Base-by-base conservation (phyloP, 2,888 invertebrate genomes). In the Pelosia muscerda region DNA sequence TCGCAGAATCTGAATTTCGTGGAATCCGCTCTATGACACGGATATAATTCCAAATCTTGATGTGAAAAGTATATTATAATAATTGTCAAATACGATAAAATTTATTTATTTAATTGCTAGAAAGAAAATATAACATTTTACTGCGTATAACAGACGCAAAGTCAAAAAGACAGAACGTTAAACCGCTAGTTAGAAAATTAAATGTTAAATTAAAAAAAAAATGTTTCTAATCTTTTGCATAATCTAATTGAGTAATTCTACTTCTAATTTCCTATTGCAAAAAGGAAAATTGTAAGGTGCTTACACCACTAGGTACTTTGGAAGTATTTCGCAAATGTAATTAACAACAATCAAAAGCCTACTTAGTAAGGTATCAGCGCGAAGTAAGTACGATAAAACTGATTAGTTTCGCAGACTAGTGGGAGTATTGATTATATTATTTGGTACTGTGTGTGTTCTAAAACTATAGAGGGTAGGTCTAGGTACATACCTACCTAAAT, bases 381-480 rank as follows among this genome's bases (percentile, higher is more conserved):
- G 19, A n/a, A 49, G n/a, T 49, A n/a, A 49, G 49, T 49, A 49
- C 49, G 49, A 49, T 49, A n/a, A 49, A 49, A n/a, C 49, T 49
- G 49, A 49, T 49, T 49, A 49, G 49, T 49, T 49, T 9, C 49
- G 9, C 49, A n/a, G 49, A 49, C 19, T 49, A 49, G 49, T n/a
- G 49, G 49, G 19, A 49, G 49, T 49, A 49, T 49, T 49, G 49
- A n/a, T 49, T 49, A 49, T n/a, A 49, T 49, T 49, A 49, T 49
- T 42, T n/a, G 71, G 72, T 79, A n/a, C n/a, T 49, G 9, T 2
- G 9, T n/a, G 9, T 49, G 8, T 49, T 19, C 42, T 42, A 42
- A 15, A 15, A 38, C 38, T 15, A 38, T 15, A 38, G 15, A 38
- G 19, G 19, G 42, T 42, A 42, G 38, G 38, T 38, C 13, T 38